Conservation (phyloP, 2,797 vertebrate species). For the Cryptoblepharus egeriae region DNA sequence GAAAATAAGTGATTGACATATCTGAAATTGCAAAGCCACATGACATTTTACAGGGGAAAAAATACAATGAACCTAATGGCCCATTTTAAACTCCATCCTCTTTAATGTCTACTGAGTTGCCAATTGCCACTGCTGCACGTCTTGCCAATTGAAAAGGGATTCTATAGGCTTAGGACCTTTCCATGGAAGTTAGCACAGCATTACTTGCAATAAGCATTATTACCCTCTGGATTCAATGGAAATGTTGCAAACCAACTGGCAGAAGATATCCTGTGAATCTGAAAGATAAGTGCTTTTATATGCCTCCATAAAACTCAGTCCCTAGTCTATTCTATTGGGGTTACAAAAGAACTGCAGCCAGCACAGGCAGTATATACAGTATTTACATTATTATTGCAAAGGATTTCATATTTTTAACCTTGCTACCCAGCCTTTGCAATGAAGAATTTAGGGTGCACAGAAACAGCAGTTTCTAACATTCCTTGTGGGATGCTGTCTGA, state of each 20-base stretch:
- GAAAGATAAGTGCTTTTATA: slow-evolving; percentile 30
- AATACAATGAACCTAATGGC: not conserved
- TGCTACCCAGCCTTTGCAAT: not conserved
- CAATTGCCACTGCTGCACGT: not conserved
- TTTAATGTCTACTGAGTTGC: not conserved
- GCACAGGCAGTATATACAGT: not conserved
- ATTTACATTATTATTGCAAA: slow-evolving; percentile 30
- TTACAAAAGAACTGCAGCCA: not conserved
- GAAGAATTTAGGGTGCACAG: slow-evolving; percentile 11
- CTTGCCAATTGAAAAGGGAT: slow-evolving; percentile 15
- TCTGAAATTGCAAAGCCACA: not conserved
- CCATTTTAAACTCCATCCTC: not conserved
- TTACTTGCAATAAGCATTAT: slow-evolving; percentile 6
- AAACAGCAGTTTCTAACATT: not conserved
- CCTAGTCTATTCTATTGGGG: not conserved
- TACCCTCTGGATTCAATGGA: not conserved
- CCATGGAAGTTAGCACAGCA: not conserved
- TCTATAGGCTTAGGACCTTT: slow-evolving; percentile 7
- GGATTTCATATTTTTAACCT: not conserved
- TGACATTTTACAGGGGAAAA: not conserved
- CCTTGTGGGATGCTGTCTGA: not conserved
- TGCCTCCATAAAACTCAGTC: not conserved
- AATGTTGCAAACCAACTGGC: slow-evolving; percentile 27
- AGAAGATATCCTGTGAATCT: slow-evolving; percentile 8
- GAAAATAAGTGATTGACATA: slow-evolving; percentile 4